Evolutionary conservation across 2,888 invertebrate species (phyloP), one percentile per base, ranked within the genome.

Genomic region (Dicyrtomina minuta): DNA sequence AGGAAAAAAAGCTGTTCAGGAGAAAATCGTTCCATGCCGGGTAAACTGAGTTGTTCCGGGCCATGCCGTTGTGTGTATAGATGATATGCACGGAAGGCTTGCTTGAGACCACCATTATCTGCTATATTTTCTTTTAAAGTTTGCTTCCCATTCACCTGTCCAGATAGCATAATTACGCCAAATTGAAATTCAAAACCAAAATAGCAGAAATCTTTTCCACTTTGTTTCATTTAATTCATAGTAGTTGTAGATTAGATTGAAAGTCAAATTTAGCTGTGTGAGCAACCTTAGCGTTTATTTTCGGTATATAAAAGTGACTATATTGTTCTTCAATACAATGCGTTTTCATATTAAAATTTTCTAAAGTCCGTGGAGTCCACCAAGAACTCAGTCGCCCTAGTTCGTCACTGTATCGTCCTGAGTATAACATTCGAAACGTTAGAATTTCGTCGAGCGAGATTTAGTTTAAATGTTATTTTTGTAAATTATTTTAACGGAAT

Each of bases 371-470:
- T 75, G 90, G 88, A 0, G 87, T 88, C 92, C 93, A 93, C 92
- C 92, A 93, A 77, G 89, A 87, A 77, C 90, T 89, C 8, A 93
- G 83, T 82, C 95, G 96, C 15, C 97, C 97, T 78, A 92, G 87
- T 80, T 91, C 90, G 82, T 98, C 96, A 81, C 94, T 97, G 43
- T 95, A 85, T 0, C 96, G 87, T 0, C 97, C 93, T 89, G 80
- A 15, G 79, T 77, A 70, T 67, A 33, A 22, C n/a, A n/a, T n/a
- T n/a, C n/a, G n/a, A n/a, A 65, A 53, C 20, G n/a, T n/a, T n/a
- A n/a, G n/a, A n/a, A n/a, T n/a, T n/a, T n/a, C n/a, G n/a, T n/a
- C n/a, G n/a, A n/a, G n/a, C n/a, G 12, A 22, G 8, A 44, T 5
- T 26, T 5, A 67, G 17, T 56, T 24, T 13, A 55, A 66, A 66